Base-by-base conservation (phyloP, 1,140 invertebrate species). In the Drosophila azteca region DNA sequence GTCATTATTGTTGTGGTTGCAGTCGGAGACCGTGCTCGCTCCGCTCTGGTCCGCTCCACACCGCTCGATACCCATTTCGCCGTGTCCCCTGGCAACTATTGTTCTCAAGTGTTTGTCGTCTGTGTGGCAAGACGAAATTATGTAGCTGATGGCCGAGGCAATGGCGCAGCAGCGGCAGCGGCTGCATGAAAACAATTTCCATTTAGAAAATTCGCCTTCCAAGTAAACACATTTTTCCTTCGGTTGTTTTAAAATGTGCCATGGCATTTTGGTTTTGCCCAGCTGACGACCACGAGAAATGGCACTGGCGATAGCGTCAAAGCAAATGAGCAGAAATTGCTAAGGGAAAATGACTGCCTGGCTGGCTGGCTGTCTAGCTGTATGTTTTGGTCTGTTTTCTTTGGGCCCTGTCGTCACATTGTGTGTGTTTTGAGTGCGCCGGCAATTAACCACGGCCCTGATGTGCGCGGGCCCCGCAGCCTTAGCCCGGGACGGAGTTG, bases 1-100 rank as follows among this genome's bases (percentile, higher is more conserved):
- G 83, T 83, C 83, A 87, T 87, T 87, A 88, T 83, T 88, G 71
- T 88, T 83, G 83, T 79, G 83, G 83, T 77, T 87, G 83, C 83
- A 87, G 64, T 76, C 59, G 61, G 50, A 63, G 59, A 44, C 45
- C 44, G 52, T 49, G 20, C 49, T 39, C 20, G 15, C 49, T 39
- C 20, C 29, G 17, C 3, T 20, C 15, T 6, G 8, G 20, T 15
- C 15, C 11, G 17, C 35, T 46, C 53, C 35, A 45, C 65, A 29
- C 20, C 59, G 3, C 41, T 29, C 29, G 5, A 13, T 11, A 45
- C 49, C 50, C 46, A 22, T 17, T 17, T 43, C 49, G 39, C 41
- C 43, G 31, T 45, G 26, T 67, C 71, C 72, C 72, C 62, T 68
- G 72, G 62, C 72, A 76, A 76, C 73, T 62, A 81, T 87, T 88